These are phyloP conservation scores for Cataglyphis rosenhaueri DNA, from an alignment of 2,888 invertebrate species.

Conservation along the genomic window DNA sequence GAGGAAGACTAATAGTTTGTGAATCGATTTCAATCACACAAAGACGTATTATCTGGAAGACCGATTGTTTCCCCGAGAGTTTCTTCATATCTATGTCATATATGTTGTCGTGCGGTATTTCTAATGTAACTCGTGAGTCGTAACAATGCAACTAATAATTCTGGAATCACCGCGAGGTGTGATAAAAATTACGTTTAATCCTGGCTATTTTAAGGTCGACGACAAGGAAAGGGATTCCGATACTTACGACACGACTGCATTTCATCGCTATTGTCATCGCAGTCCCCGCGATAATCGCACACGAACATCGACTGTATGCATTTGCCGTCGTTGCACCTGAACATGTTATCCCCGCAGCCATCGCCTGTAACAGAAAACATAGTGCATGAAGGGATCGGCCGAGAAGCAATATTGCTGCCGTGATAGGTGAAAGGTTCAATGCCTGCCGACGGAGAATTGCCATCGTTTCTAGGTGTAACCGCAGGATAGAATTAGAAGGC, in stretches of 20 bases:
- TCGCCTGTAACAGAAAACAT: conserved; percentile 74
- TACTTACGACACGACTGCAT: conserved; percentile 96
- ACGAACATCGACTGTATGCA: conserved; percentile 95
- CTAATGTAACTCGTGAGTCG: background rate
- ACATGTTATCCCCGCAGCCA: conserved; percentile 90
- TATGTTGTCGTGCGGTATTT: background rate
- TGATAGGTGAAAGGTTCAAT: conserved; percentile 84
- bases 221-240: background rate
- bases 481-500: conserved; percentile 26
- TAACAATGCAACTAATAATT: background rate
- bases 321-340: conserved; percentile 94
- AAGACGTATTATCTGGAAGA: background rate
- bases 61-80: too few species aligned
- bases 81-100: background rate
- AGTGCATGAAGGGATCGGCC: conserved; percentile 47
- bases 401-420: conserved; percentile 77
- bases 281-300: conserved; percentile 98
- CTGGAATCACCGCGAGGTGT: background rate
- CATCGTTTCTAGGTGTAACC: conserved; percentile 50
- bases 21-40: background rate
- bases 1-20: background rate
- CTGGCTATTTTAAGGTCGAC: background rate
- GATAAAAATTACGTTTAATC: background rate
- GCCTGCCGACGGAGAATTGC: conserved; percentile 69
- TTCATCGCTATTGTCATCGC: conserved; percentile 96